These are phyloP conservation scores for Hemithea aestivaria DNA, from an alignment of 2,888 invertebrate genomes.

Conservation along the genomic window DNA sequence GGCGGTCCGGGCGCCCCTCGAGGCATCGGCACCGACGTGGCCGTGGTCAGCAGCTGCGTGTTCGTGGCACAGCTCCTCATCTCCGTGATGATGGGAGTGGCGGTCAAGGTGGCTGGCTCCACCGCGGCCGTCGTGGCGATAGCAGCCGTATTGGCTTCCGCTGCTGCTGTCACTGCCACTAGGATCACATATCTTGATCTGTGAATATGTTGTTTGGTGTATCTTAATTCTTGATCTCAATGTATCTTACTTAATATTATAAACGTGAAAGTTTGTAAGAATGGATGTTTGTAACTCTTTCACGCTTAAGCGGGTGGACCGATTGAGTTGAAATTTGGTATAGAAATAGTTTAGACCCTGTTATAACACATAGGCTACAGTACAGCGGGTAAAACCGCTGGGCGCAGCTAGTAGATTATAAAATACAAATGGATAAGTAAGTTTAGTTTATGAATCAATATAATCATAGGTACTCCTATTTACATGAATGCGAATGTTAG, in stretches of 20 bases:
- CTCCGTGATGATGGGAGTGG: constrained; percentile 91
- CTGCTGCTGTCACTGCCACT: constrained; percentile 91
- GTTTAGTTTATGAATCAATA: too few species aligned
- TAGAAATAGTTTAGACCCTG: background rate
- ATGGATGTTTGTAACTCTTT: too few species aligned
- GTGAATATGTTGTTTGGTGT: constrained; percentile 48
- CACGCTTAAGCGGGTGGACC: too few species aligned
- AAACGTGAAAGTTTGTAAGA: too few species aligned
- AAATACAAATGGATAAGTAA: too few species aligned
- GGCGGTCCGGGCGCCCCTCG: constrained; percentile 82
- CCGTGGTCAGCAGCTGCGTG: constrained; percentile 96
- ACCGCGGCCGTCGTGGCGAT: constrained; percentile 93
- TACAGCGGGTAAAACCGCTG: too few species aligned
- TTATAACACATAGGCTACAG: too few species aligned
- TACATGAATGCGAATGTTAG: too few species aligned
- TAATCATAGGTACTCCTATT: too few species aligned
- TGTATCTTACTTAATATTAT: too few species aligned
- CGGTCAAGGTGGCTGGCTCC: constrained; percentile 88
- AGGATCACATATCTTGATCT: constrained; percentile 94
- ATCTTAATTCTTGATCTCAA: constrained; percentile 3
- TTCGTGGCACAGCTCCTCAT: constrained; percentile 96
- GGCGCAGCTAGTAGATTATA: too few species aligned
- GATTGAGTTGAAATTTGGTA: too few species aligned
- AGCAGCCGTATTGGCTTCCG: constrained; percentile 90
- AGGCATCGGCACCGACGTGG: constrained; percentile 96